phyloP scores from a whole-genome alignment of 2,888 invertebrate species.

The Drosophila parthenogenetica region DNA sequence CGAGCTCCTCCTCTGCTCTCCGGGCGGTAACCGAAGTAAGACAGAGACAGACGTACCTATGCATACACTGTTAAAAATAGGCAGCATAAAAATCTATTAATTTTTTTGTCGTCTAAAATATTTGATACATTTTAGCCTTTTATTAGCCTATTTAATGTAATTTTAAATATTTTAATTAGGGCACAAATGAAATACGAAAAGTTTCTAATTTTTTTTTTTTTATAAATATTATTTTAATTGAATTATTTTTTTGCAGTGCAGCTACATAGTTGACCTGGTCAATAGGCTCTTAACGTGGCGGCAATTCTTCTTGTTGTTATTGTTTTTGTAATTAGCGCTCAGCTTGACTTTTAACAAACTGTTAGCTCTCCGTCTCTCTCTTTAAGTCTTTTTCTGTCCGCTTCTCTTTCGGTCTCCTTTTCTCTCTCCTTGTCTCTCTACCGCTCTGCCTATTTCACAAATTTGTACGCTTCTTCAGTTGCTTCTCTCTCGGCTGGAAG shows the following conservation, averaged over 20 bases:
- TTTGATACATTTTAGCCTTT: no score
- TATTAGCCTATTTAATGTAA: no score
- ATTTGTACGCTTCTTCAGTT: conserved; percentile 62
- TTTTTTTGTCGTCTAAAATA: no score
- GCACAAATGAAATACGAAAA: no score
- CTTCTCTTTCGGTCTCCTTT: conserved; percentile 1
- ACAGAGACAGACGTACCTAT: conserved; percentile 10
- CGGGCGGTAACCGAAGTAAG: conserved; percentile 35
- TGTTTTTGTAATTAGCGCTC: conserved; percentile 69
- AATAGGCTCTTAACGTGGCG: conserved; percentile 32
- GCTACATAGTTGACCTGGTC: conserved; percentile 6
- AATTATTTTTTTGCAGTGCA: neutral
- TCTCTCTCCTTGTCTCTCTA: neutral
- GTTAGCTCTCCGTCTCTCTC: conserved; percentile 9
- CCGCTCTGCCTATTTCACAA: neutral
- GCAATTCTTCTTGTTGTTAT: conserved; percentile 53
- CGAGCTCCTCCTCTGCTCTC: conserved; percentile 3
- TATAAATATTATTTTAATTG: no score
- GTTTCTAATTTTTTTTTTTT: no score
- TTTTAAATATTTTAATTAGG: no score
- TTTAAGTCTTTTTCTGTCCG: conserved; percentile 6
- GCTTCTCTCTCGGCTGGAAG: conserved; percentile 39
- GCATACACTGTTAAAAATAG: neutral
- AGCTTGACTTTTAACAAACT: conserved; percentile 30
- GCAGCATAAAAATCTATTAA: no score